phyloP scores from a whole-genome alignment of 2,888 invertebrate species.

The Tetragonula carbonaria region DNA sequence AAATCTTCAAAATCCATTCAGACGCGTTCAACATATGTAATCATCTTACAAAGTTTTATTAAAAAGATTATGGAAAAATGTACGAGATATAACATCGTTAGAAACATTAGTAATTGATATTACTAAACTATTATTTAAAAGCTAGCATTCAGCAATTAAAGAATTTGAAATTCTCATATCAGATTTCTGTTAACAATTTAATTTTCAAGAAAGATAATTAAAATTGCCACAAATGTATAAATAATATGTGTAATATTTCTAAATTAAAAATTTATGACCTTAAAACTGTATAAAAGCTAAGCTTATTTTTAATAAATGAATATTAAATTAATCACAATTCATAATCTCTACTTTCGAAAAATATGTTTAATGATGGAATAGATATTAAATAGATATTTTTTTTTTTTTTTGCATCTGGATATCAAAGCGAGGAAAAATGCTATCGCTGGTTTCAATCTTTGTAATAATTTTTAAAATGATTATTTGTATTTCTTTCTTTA shows the following conservation, averaged over 20 bases:
- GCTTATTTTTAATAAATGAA: neutral
- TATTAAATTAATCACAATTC: neutral
- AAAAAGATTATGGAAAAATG: too few species aligned
- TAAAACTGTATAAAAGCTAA: neutral
- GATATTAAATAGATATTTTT: neutral
- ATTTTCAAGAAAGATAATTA: too few species aligned
- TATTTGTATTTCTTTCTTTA: neutral
- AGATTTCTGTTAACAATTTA: neutral
- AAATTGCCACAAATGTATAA: neutral
- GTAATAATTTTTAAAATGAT: neutral
- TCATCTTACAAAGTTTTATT: too few species aligned
- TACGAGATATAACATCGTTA: too few species aligned
- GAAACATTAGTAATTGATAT: too few species aligned
- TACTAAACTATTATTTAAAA: neutral
- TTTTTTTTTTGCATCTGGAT: neutral
- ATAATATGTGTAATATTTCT: too few species aligned
- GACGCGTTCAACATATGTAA: neutral
- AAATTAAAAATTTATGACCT: neutral
- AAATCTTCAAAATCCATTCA: neutral
- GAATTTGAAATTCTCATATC: accelerated
- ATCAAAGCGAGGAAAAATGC: neutral
- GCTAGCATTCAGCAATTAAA: neutral
- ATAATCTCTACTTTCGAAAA: neutral
- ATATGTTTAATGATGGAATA: neutral
- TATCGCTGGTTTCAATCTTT: neutral